These are phyloP conservation scores for Gymnoscelis rufifasciata DNA, from an alignment of 2,888 invertebrate genomes.

Conservation along the genomic window DNA sequence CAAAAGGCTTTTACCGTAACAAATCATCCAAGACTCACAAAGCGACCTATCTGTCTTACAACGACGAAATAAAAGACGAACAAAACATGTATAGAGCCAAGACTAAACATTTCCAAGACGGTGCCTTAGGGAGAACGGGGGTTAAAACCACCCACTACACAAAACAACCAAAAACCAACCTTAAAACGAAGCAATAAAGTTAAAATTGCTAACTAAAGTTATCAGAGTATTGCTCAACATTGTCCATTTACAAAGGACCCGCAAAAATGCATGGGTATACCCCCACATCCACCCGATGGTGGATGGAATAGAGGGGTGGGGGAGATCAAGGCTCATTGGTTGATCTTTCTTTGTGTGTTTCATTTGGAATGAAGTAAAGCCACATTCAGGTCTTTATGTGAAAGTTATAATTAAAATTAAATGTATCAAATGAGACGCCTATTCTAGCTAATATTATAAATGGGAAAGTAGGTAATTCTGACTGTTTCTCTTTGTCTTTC, in stretches of 20 bases:
- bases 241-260: conserved; percentile 55
- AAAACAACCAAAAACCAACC: conserved; percentile 30
- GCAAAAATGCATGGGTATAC: conserved; percentile 47
- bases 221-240: conserved; percentile 12
- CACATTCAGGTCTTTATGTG: conserved; percentile 13
- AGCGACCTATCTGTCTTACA: conserved; percentile 46
- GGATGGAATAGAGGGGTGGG: conserved; percentile 26
- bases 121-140: conserved; percentile 43
- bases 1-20: conserved; percentile 26
- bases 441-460: not conserved
- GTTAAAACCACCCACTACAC: conserved; percentile 8
- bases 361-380: conserved; percentile 45
- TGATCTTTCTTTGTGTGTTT: conserved; percentile 37
- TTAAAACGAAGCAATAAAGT: conserved; percentile 22
- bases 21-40: conserved; percentile 30
- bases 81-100: conserved; percentile 67
- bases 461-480: not conserved
- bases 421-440: not conserved
- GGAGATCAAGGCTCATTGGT: conserved; percentile 37
- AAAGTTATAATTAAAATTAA: conserved; percentile 15
- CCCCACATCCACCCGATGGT: conserved; percentile 29
- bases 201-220: too few species aligned
- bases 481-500: too few species aligned
- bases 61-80: conserved; percentile 66
- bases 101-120: conserved; percentile 73